Conservation (phyloP, 2,797 vertebrate genomes). For the Sternotherus odoratus region DNA sequence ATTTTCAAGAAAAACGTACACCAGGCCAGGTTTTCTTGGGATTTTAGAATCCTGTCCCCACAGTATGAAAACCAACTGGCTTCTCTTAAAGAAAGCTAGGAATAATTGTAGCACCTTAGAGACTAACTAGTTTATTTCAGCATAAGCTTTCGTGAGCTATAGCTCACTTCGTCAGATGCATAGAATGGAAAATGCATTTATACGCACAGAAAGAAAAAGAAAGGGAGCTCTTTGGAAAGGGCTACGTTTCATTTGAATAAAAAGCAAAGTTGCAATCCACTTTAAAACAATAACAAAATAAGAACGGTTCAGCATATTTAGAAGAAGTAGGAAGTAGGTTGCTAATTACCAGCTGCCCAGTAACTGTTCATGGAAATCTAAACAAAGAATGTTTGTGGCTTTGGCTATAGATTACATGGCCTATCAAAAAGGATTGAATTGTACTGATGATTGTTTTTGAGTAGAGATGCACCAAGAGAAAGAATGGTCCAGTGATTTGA, state of each 20-base stretch:
- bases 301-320: background rate
- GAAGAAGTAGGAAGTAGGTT: background rate
- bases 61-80: background rate
- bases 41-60: rapidly evolving
- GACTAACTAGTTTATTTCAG: too few species aligned
- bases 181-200: too few species aligned
- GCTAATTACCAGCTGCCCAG: background rate
- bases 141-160: too few species aligned
- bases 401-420: background rate
- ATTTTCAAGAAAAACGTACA: rapidly evolving
- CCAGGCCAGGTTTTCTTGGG: rapidly evolving
- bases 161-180: too few species aligned
- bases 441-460: background rate
- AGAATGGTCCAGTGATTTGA: background rate
- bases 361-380: background rate
- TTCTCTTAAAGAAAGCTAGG: too few species aligned
- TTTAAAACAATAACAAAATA: background rate
- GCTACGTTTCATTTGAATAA: background rate
- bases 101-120: too few species aligned
- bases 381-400: background rate
- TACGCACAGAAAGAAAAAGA: too few species aligned
- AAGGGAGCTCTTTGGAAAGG: background rate
- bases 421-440: background rate
- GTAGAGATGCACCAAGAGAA: background rate
- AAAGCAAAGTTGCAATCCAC: background rate